Base-by-base conservation (phyloP, 2,113 vertebrate species). In the Dromaius novaehollandiae region DNA sequence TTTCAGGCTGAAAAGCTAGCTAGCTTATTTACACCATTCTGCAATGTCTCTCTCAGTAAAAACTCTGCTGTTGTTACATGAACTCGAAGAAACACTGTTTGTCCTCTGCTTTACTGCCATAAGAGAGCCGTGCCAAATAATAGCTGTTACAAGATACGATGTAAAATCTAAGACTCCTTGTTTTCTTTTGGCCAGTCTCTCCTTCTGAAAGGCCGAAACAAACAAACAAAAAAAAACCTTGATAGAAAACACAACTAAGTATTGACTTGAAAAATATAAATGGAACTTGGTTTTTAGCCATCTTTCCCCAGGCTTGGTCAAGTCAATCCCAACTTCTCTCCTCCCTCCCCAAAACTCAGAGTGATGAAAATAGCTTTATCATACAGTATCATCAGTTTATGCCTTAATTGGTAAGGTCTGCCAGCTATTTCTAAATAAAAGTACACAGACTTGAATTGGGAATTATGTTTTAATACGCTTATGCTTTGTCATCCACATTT, bases 71-170 rank as follows among this genome's bases (percentile, higher is more conserved):
- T 11, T 6, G 50, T 53, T 66, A 10, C 28, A 68, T 53, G 12
- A 9, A 24, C 82, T 55, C 58, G 44, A 94, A 80, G 87, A 70
- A 93, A 61, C 65, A 26, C 71, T 3, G 10, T 83, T 92, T 89
- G 79, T 76, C 88, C 42, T 15, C 22, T 22, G 44, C n/a, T 83
- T 38, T 34, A 32, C 50, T 89, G 96, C 92, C 92, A 97, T 89
- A 88, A n/a, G 51, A 77, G 30, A 96, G 73, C 36, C 20, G 51
- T 92, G 94, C 92, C 94, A 97, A 91, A 76, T 51, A 82, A 95
- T 8, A 93, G 68, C 60, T 80, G 9, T 81, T 88, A 88, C 40
- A 91, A 96, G 86, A 95, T 50, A 82, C 0, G 16, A 56, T 68
- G 80, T 79, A 42, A 51, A 93, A 75, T 76, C 11, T 86, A 70